A percentile compares a stretch with the other conserved stretches of the same genome.
These are phyloP conservation scores for Acronicta aceris DNA, from an alignment of 2,888 invertebrate genomes.

Conservation along the genomic window DNA sequence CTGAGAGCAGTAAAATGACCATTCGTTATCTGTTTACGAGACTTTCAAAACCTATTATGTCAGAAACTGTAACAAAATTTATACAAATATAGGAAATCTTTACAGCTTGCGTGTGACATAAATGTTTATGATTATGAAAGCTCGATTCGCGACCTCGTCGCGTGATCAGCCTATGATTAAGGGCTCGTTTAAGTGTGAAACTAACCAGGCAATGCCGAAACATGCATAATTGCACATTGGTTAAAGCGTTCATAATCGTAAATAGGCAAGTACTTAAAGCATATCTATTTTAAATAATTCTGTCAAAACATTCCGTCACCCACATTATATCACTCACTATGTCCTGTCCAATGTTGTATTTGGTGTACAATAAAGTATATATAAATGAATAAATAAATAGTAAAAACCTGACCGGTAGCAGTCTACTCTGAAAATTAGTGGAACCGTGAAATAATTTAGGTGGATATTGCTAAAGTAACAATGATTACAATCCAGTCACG, in stretches of 20 bases:
- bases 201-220: not conserved
- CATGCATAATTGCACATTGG: not conserved
- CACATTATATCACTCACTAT: not conserved
- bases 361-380: too few species aligned
- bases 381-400: too few species aligned
- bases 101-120: not conserved
- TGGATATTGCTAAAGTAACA: too few species aligned
- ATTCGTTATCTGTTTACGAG: not conserved
- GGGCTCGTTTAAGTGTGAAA: conserved; percentile 2
- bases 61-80: not conserved
- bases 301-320: not conserved
- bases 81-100: conserved; percentile 1
- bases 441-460: too few species aligned
- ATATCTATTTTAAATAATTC: not conserved
- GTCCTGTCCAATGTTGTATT: too few species aligned
- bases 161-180: conserved; percentile 1
- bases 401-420: too few species aligned
- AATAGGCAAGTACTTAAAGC: not conserved
- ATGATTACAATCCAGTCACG: too few species aligned
- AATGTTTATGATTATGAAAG: conserved; percentile 2
- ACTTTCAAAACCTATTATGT: not conserved
- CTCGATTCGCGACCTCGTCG: not conserved
- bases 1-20: too few species aligned
- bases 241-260: not conserved
- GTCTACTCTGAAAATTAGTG: too few species aligned